phyloP scores from a whole-genome alignment of 2,113 vertebrate genomes.

The Myrmecophaga tridactyla region DNA sequence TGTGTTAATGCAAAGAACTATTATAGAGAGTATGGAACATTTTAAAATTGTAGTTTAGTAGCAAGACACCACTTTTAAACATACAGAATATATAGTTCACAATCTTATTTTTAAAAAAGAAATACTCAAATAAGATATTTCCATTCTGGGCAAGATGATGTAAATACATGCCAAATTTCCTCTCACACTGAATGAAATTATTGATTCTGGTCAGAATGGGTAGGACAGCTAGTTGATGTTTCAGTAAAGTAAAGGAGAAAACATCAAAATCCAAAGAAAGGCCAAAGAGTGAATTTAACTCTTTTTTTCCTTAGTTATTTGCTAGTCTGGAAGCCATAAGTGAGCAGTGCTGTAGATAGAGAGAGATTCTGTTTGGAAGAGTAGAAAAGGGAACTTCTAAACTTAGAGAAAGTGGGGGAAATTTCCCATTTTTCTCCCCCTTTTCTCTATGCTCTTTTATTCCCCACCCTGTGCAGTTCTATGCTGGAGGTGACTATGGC shows the following conservation, averaged over 20 bases:
- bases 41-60: neutral
- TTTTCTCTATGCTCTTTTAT: neutral
- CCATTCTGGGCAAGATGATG: neutral
- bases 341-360: neutral
- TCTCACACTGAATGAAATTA: rapidly evolving
- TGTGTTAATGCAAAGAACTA: neutral
- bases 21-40: neutral
- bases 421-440: neutral
- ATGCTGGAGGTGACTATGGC: neutral
- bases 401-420: neutral
- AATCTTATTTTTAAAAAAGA: neutral
- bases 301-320: neutral
- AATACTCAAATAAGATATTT: neutral
- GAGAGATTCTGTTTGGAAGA: rapidly evolving
- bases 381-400: neutral
- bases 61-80: neutral
- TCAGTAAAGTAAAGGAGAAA: neutral
- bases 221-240: neutral
- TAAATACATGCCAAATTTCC: neutral
- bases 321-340: neutral
- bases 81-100: neutral
- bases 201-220: neutral
- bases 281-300: neutral
- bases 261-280: neutral
- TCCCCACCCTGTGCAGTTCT: neutral